phyloP scores from a whole-genome alignment of 2,113 vertebrate genomes.

The Ancistrus triradiatus region DNA sequence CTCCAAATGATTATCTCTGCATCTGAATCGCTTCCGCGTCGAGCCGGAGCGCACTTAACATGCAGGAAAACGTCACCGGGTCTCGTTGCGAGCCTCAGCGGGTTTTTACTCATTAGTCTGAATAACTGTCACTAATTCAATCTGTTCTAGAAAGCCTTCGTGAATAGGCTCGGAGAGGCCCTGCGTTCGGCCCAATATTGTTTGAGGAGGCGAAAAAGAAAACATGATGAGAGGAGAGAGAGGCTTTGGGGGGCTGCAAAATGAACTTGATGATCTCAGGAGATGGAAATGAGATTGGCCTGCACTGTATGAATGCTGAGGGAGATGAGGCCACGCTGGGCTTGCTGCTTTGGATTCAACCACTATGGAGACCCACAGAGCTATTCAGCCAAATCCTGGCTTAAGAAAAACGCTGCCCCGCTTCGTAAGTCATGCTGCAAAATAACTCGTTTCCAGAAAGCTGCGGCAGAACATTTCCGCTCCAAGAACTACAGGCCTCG shows the following conservation, averaged over 20 bases:
- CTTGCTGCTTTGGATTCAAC: constrained; percentile 72
- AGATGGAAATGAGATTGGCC: constrained; percentile 75
- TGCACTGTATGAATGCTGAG: constrained; percentile 70
- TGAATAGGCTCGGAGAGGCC: constrained; percentile 74
- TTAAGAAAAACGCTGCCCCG: constrained; percentile 57
- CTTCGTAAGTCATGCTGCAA: constrained; percentile 64
- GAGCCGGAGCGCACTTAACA: not conserved
- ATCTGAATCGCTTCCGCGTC: not conserved
- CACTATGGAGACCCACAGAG: constrained; percentile 75
- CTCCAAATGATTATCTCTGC: too few species aligned
- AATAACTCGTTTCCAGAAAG: constrained; percentile 44
- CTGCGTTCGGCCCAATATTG: constrained; percentile 72
- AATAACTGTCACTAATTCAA: constrained; percentile 75
- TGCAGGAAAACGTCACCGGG: constrained; percentile 11
- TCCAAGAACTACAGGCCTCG: not conserved
- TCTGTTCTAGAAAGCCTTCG: constrained; percentile 69
- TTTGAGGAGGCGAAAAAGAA: constrained; percentile 55
- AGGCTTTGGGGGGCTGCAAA: constrained; percentile 52
- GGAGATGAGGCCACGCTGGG: constrained; percentile 57
- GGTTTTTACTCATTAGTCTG: constrained; percentile 72
- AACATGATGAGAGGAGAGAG: constrained; percentile 21
- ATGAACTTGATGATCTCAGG: constrained; percentile 76
- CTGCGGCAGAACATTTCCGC: constrained; percentile 16
- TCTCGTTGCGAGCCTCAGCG: constrained; percentile 37
- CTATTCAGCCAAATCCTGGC: constrained; percentile 70